A percentile compares a stretch with the other conserved stretches of the same genome.
These are phyloP conservation scores for Plodia interpunctella DNA, from an alignment of 1,140 invertebrate genomes.

Conservation along the genomic window DNA sequence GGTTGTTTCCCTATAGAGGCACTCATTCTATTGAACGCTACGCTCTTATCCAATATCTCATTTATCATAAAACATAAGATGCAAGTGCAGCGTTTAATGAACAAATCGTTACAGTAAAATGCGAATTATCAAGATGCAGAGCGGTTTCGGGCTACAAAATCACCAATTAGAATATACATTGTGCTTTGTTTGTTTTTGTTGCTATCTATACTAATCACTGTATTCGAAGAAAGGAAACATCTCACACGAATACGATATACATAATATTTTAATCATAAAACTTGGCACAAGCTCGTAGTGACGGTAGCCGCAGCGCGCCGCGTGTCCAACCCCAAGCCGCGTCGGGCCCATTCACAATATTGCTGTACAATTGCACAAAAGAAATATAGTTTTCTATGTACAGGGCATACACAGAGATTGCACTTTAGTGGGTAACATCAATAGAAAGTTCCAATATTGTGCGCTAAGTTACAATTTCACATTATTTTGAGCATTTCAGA, in stretches of 20 bases:
- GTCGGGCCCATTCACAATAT: constrained; percentile 34
- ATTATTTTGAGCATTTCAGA: constrained; percentile 69
- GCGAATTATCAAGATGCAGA: neutral
- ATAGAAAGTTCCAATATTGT: constrained; percentile 70
- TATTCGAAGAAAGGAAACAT: constrained; percentile 13
- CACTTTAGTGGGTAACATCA: constrained; percentile 64
- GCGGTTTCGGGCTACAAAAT: neutral
- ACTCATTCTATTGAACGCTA: too few species aligned
- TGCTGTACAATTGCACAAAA: constrained; percentile 56
- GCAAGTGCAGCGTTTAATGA: neutral
- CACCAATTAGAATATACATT: neutral
- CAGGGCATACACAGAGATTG: constrained; percentile 61
- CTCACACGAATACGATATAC: constrained; percentile 25
- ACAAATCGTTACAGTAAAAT: neutral
- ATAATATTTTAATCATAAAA: neutral
- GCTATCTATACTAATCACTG: neutral
- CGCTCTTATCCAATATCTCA: too few species aligned
- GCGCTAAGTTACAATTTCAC: constrained; percentile 73
- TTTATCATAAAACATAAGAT: too few species aligned
- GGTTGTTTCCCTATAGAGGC: too few species aligned
- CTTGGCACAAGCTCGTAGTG: constrained; percentile 13
- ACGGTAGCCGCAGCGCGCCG: constrained; percentile 10
- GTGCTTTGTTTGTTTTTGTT: constrained; percentile 7
- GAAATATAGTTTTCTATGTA: constrained; percentile 52
- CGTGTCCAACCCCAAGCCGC: constrained; percentile 8